Evolutionary conservation across 2,888 invertebrate species (phyloP).

Genomic region (Malthinus flaveolus): DNA sequence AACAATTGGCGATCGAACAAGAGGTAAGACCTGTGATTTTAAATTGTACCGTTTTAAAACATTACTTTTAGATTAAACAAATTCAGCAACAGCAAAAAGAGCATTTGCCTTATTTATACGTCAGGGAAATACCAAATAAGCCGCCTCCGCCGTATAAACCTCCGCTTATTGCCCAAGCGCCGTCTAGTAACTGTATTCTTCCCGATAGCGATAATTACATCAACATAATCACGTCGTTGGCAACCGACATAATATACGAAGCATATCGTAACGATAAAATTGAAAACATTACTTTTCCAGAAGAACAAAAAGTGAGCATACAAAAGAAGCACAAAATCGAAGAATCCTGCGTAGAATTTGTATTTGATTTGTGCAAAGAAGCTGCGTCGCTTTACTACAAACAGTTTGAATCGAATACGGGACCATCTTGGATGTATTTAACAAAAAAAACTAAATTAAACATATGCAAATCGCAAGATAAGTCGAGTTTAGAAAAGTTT

Average conservation of each 20-base stretch:
- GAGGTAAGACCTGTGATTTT: conserved; percentile 55
- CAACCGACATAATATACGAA: conserved; percentile 55
- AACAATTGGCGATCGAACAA: conserved; percentile 66
- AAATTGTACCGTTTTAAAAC: conserved; percentile 2
- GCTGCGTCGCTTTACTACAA: conserved; percentile 59
- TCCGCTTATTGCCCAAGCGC: conserved; percentile 53
- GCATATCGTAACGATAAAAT: conserved; percentile 49
- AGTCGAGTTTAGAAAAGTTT: conserved; percentile 56
- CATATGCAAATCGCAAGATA: conserved; percentile 55
- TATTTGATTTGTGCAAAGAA: conserved; percentile 67
- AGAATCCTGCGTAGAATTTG: conserved; percentile 60
- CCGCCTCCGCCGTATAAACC: conserved; percentile 78
- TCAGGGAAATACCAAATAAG: conserved; percentile 73
- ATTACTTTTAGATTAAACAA: conserved; percentile 59
- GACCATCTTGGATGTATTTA: conserved; percentile 45
- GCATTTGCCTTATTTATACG: conserved; percentile 59
- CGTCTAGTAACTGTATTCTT: conserved; percentile 35
- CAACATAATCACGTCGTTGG: conserved; percentile 53
- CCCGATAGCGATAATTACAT: conserved; percentile 54
- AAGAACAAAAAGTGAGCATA: conserved; percentile 31
- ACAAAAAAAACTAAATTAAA: conserved; percentile 47
- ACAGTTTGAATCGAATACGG: conserved; percentile 51
- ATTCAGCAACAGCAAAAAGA: conserved; percentile 60
- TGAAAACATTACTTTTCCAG: conserved; percentile 45
- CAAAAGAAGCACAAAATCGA: conserved; percentile 44